Evolutionary conservation across 92 coral and sea anemone genomes (phyloP).

Genomic region (Phenganax stokvisi): DNA sequence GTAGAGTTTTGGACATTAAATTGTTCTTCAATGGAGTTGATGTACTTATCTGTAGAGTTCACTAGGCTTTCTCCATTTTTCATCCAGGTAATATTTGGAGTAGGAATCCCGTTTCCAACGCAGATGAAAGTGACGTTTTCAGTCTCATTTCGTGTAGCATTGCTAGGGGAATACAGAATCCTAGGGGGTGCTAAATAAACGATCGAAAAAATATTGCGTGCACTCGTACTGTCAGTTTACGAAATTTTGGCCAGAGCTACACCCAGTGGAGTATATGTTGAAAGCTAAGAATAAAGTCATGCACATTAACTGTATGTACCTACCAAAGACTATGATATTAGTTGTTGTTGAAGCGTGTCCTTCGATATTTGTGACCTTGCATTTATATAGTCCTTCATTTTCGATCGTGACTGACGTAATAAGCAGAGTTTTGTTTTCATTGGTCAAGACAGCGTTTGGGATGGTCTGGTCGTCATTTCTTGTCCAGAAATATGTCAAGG

Average conservation of each 20-base stretch:
- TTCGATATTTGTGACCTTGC: conserved; percentile 45
- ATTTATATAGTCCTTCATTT: conserved; percentile 51
- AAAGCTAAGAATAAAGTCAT: not conserved
- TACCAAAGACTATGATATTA: conserved; percentile 45
- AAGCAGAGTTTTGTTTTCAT: conserved; percentile 23
- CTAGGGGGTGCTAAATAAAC: conserved; percentile 47
- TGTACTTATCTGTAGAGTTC: not conserved
- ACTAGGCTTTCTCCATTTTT: not conserved
- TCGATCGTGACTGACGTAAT: conserved; percentile 40
- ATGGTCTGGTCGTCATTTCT: conserved; percentile 29
- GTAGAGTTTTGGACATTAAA: conserved; percentile 12
- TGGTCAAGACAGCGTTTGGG: conserved; percentile 26
- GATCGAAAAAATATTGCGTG: no score
- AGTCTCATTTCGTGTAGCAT: conserved; percentile 24
- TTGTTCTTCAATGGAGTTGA: not conserved
- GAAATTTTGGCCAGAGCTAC: no score
- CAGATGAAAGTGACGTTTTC: conserved; percentile 35
- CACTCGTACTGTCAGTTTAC: no score
- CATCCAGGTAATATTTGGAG: conserved; percentile 53
- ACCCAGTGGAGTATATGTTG: no score
- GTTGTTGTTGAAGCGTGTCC: conserved; percentile 48
- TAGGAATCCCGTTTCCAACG: conserved; percentile 55
- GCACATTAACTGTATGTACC: not conserved
- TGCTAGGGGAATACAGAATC: conserved; percentile 19
- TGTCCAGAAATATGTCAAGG: conserved; percentile 47